A percentile compares a stretch with the other conserved stretches of the same genome.
Conservation (phyloP, 2,797 vertebrate species). For the Pipistrellus kuhlii region DNA sequence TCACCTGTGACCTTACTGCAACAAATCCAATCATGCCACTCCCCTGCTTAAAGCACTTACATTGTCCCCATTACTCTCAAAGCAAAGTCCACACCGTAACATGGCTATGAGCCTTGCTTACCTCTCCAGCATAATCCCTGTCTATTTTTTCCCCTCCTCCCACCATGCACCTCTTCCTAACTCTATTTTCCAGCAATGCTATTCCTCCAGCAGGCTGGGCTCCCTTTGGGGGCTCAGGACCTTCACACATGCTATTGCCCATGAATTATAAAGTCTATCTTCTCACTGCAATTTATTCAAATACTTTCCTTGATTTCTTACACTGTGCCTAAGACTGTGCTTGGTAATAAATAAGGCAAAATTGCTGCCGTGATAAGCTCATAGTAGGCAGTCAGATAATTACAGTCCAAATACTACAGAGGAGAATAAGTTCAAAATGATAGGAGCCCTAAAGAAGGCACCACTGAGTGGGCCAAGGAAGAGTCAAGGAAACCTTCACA, state of each 20-base stretch:
- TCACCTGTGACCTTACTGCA: neutral
- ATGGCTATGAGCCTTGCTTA: neutral
- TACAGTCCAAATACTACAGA: neutral
- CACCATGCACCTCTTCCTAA: neutral
- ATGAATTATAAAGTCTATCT: neutral
- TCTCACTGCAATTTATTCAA: neutral
- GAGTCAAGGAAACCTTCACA: neutral
- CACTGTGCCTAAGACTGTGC: neutral
- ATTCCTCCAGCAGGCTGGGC: neutral
- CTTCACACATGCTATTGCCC: neutral
- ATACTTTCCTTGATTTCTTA: neutral
- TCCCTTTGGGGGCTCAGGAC: neutral
- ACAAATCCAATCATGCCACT: neutral
- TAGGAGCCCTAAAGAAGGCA: neutral
- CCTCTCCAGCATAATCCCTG: neutral
- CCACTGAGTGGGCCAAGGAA: neutral
- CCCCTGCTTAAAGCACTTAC: too few relatives aligned
- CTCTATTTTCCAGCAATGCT: neutral
- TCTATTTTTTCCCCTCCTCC: neutral
- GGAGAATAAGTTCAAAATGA: neutral
- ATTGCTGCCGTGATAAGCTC: neutral
- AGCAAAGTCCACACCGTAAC: neutral
- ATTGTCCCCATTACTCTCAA: too few relatives aligned
- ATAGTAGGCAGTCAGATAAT: neutral
- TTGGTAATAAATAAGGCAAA: neutral